These are phyloP conservation scores for Schizopygopsis malacanthus DNA, from an alignment of 2,797 vertebrate genomes.

Conservation along the genomic window DNA sequence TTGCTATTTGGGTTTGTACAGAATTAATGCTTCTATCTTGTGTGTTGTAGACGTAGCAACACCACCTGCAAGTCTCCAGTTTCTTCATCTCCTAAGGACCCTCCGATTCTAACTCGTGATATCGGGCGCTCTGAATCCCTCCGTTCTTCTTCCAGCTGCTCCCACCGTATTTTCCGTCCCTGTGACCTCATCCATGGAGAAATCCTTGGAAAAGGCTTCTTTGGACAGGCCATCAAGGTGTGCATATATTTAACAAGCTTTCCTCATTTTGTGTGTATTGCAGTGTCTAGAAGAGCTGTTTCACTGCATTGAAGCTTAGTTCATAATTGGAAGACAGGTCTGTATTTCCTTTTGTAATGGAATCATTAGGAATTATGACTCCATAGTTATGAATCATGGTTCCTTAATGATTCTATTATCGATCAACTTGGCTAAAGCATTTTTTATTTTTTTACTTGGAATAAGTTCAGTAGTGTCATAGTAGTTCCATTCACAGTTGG, in stretches of 20 bases:
- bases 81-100: conserved; percentile 84
- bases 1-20: background rate
- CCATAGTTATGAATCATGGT: background rate
- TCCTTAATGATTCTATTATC: background rate
- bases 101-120: conserved; percentile 85
- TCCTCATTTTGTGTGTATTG: background rate
- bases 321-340: background rate
- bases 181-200: conserved; percentile 98
- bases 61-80: conserved; percentile 94
- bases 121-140: conserved; percentile 94
- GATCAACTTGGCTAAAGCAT: background rate
- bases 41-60: conserved; percentile 85
- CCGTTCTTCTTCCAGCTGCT: conserved; percentile 84
- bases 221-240: conserved; percentile 98
- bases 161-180: conserved; percentile 95
- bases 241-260: background rate
- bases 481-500: background rate
- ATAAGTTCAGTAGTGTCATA: background rate
- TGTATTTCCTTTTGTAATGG: background rate
- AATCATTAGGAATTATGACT: background rate
- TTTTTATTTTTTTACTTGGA: background rate
- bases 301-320: background rate
- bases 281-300: background rate
- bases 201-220: conserved; percentile 96
- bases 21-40: background rate